phyloP scores from a whole-genome alignment of 1,140 invertebrate species.

The Laupala kohalensis region DNA sequence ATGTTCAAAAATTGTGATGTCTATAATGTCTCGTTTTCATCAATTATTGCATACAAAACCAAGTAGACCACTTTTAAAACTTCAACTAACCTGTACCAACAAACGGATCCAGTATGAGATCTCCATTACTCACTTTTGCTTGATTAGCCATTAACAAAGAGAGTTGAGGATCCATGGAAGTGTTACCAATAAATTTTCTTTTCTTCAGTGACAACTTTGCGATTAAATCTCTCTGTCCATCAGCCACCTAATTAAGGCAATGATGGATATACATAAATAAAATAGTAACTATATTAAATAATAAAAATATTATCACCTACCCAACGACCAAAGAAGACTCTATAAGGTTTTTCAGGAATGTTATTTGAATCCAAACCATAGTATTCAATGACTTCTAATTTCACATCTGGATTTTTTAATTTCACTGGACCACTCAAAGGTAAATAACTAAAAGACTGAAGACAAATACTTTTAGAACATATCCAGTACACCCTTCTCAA shows the following conservation, averaged over 20 bases:
- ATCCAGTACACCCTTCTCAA: too few relatives aligned
- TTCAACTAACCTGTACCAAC: slow-evolving; percentile 62
- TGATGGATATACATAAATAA: slow-evolving; percentile 5
- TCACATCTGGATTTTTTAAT: slow-evolving; percentile 68
- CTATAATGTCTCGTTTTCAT: too few relatives aligned
- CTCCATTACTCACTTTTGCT: slow-evolving; percentile 55
- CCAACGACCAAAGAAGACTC: slow-evolving; percentile 74
- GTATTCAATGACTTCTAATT: slow-evolving; percentile 72
- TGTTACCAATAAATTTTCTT: slow-evolving; percentile 91
- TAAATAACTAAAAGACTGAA: slow-evolving; percentile 64
- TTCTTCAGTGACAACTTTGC: slow-evolving; percentile 70
- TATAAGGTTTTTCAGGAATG: slow-evolving; percentile 54
- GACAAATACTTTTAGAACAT: slow-evolving; percentile 1
- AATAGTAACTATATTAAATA: neutral
- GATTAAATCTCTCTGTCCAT: slow-evolving; percentile 70
- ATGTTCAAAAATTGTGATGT: too few relatives aligned
- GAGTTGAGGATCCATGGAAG: slow-evolving; percentile 90
- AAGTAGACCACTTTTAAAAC: neutral
- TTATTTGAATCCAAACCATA: slow-evolving; percentile 66
- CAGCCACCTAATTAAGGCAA: slow-evolving; percentile 44
- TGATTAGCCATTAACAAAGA: slow-evolving; percentile 91
- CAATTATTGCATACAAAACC: too few relatives aligned
- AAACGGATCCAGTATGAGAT: slow-evolving; percentile 85
- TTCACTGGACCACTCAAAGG: slow-evolving; percentile 66
- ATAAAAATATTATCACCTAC: slow-evolving; percentile 36